Evolutionary conservation across 2,797 vertebrate genomes (phyloP), one percentile per base, ranked within the genome.

Genomic region (Myiothlypis chrysogaster): DNA sequence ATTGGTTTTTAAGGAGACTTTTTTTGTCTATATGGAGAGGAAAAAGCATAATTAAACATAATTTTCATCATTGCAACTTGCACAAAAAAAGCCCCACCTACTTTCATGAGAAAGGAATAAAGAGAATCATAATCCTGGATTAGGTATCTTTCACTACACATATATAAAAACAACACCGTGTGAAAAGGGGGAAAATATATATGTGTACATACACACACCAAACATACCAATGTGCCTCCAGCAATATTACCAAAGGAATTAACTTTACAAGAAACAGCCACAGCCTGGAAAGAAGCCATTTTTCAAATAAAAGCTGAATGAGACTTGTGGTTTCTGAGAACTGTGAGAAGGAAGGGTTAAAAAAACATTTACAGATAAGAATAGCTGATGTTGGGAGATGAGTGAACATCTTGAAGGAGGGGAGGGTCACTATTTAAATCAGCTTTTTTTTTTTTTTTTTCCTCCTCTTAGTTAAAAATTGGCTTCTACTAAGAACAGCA

Each of bases 101-200:
- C 87, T 95, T 96, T 97, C 95, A 95, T 97, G 96, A 97, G 96
- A 97, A 94, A 91, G 87, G 70, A 95, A 76, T 92, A 94, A 95
- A 96, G 64, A 96, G 73, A 95, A 87, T 90, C 75, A 7, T 96
- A 96, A 97, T 95, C 96, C 95, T 93, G 97, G 96, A 97, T 97
- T 97, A 97, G 93, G 68, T 93, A 95, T 97, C 92, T 95, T 97
- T 96, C 87, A 87, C 93, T 94, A 85, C 86, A 53, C 76, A 24
- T 71, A 82, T 64, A 72, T 78, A 90, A 93, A 94, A 92, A 95
- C 95, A 96, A 44, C 92, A 95, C 93, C 75, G 91, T 97, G 97
- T 97, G 96, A 97, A 97, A 96, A 96, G 64, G 78, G 86, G 60
- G 60, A 95, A 94, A 95, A 93, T 91, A 80, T 87, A 79, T 93